These are phyloP conservation scores for Mermis nigrescens DNA, from an alignment of 2,888 invertebrate species.

Conservation along the genomic window DNA sequence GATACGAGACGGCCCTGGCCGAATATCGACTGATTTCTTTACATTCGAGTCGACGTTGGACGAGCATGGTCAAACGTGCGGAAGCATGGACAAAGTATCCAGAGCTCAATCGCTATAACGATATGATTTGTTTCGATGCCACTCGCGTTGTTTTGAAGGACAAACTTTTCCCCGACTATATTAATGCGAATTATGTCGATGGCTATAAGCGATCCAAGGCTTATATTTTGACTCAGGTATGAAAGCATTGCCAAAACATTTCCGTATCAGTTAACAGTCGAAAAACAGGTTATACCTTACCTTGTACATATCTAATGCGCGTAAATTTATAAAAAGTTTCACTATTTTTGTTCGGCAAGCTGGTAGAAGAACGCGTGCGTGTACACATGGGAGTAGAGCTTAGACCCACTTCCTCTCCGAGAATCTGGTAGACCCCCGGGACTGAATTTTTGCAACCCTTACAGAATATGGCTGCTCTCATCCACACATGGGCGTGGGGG, in stretches of 20 bases:
- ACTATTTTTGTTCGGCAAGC: too few species aligned
- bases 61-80: background rate
- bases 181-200: slow-evolving; percentile 13
- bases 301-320: too few species aligned
- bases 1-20: background rate
- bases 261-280: too few species aligned
- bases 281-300: too few species aligned
- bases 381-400: too few species aligned
- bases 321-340: too few species aligned
- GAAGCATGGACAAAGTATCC: slow-evolving; percentile 4
- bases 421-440: too few species aligned
- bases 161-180: slow-evolving; percentile 9
- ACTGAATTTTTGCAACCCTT: too few species aligned
- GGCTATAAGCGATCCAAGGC: slow-evolving; percentile 3
- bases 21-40: slow-evolving; percentile 1
- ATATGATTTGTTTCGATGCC: slow-evolving; percentile 12
- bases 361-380: too few species aligned
- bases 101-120: slow-evolving; percentile 10
- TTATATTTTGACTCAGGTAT: slow-evolving; percentile 12
- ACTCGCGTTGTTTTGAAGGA: slow-evolving; percentile 9
- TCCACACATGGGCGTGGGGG: too few species aligned
- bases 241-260: background rate
- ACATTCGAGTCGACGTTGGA: background rate
- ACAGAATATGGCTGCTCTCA: too few species aligned
- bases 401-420: too few species aligned